Percentiles rank a stretch among this genome's conserved stretches.
Evolutionary conservation across 37 sponge, comb jelly and placozoan genomes (phyloP).

Genomic region (Spongilla lacustris): DNA sequence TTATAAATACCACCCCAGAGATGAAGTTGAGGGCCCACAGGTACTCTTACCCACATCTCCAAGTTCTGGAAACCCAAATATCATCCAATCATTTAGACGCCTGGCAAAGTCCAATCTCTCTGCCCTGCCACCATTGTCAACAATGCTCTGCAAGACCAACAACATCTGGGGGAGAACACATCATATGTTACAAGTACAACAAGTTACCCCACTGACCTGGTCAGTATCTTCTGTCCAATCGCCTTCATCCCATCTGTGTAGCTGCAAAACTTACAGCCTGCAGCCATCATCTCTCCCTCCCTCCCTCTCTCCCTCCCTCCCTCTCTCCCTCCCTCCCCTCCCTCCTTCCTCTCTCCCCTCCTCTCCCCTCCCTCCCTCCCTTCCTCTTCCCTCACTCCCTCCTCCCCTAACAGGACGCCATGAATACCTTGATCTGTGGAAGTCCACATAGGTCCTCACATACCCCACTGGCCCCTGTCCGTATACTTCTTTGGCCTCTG

Average conservation of each 20-base stretch:
- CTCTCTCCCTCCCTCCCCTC: too few species aligned
- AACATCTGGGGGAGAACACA: constrained; percentile 67
- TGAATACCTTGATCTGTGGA: constrained; percentile 83
- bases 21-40: too few species aligned
- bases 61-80: constrained; percentile 76
- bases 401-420: too few species aligned
- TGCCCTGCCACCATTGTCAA: constrained; percentile 66
- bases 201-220: constrained; percentile 34
- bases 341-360: not conserved
- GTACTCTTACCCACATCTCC: constrained; percentile 71
- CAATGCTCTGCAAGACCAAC: constrained; percentile 74
- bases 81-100: constrained; percentile 72
- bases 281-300: not conserved
- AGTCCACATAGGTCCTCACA: constrained; percentile 71
- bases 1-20: too few species aligned
- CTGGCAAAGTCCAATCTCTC: constrained; percentile 76
- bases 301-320: not conserved
- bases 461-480: constrained; percentile 69
- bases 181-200: not conserved
- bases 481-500: constrained; percentile 51
- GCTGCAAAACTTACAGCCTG: not conserved
- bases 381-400: too few species aligned
- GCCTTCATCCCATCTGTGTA: constrained; percentile 81
- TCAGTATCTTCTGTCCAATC: constrained; percentile 99
- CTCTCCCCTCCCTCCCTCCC: too few species aligned